These are phyloP conservation scores for Formica exsecta DNA, from an alignment of 1,140 invertebrate species.

Conservation along the genomic window DNA sequence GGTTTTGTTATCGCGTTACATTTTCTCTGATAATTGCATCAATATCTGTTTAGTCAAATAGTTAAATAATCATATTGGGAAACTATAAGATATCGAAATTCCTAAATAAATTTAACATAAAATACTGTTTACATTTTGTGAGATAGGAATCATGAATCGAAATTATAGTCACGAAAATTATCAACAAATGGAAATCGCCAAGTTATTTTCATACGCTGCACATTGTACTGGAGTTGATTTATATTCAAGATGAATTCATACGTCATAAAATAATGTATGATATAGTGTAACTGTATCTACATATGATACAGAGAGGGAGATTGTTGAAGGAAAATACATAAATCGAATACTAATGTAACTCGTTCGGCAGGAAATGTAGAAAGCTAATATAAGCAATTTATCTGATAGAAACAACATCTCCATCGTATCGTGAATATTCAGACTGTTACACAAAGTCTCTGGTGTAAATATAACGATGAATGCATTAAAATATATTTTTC, in stretches of 20 bases:
- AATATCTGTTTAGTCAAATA: not conserved
- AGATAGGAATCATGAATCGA: constrained; percentile 2
- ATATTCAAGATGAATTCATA: constrained; percentile 22
- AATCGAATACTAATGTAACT: constrained; percentile 48
- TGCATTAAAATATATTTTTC: constrained; percentile 24
- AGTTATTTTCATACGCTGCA: constrained; percentile 17
- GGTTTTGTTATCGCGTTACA: not conserved
- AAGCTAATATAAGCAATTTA: constrained; percentile 53
- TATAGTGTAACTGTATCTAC: not conserved
- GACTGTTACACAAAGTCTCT: constrained; percentile 6
- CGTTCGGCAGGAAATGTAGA: not conserved
- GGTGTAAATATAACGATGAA: constrained; percentile 19
- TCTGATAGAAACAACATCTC: constrained; percentile 7
- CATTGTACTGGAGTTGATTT: not conserved
- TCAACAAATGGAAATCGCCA: constrained; percentile 1
- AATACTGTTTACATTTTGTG: no score
- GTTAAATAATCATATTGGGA: not conserved
- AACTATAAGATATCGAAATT: not conserved
- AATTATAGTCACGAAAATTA: constrained; percentile 28
- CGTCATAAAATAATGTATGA: not conserved
- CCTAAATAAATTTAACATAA: not conserved
- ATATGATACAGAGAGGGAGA: not conserved
- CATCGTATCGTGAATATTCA: constrained; percentile 36
- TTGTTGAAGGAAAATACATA: not conserved
- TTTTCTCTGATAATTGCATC: not conserved